Percentiles rank a stretch among this genome's conserved stretches.
These are phyloP conservation scores for Adoxophyes honmai DNA, from an alignment of 1,140 invertebrate species.

Conservation along the genomic window DNA sequence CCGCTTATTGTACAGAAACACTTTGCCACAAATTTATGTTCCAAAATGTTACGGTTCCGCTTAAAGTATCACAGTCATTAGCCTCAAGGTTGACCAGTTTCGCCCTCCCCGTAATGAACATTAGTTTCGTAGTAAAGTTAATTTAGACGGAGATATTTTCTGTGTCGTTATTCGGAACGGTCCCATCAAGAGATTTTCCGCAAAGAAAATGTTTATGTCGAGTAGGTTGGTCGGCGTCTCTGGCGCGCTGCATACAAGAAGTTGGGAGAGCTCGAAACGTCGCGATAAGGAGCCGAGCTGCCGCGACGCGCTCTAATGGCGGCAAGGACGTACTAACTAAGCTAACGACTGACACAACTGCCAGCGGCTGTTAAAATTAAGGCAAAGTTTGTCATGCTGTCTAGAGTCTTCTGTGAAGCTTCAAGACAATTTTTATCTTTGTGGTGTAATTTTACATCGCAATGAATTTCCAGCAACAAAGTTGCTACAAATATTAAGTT, in stretches of 20 bases:
- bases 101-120: slow-evolving; percentile 10
- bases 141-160: slow-evolving; percentile 12
- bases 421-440: background rate
- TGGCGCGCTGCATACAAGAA: slow-evolving; percentile 14
- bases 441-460: too few relatives aligned
- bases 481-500: too few relatives aligned
- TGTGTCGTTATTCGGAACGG: slow-evolving; percentile 7
- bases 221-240: background rate
- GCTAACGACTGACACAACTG: slow-evolving; percentile 15
- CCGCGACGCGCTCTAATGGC: slow-evolving; percentile 8
- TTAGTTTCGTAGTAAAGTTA: slow-evolving; percentile 9
- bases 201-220: slow-evolving; percentile 3
- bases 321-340: slow-evolving; percentile 12
- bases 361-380: slow-evolving; percentile 8
- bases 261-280: slow-evolving; percentile 14
- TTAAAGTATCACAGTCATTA: slow-evolving; percentile 6
- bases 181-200: background rate
- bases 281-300: slow-evolving; percentile 5
- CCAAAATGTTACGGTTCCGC: background rate
- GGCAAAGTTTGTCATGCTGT: slow-evolving; percentile 14
- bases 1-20: background rate
- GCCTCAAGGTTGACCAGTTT: slow-evolving; percentile 7
- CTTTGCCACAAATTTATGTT: background rate
- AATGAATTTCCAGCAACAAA: too few relatives aligned
- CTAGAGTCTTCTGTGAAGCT: background rate